These are phyloP conservation scores for Aphis gossypii DNA, from an alignment of 1,140 invertebrate genomes.

Conservation along the genomic window DNA sequence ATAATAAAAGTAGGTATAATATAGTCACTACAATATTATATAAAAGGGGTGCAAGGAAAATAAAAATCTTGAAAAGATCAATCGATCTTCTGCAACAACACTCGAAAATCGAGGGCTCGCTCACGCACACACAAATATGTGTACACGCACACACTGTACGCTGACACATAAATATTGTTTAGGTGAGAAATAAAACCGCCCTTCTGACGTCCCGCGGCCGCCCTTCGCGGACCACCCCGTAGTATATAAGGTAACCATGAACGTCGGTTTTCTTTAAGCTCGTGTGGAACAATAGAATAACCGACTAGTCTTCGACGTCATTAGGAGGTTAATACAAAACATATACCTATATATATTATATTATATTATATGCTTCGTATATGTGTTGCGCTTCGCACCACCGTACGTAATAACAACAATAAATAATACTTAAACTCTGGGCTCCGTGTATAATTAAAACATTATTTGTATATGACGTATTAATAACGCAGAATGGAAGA, in stretches of 20 bases:
- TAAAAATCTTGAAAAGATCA: constrained; percentile 15
- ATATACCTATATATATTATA: not conserved
- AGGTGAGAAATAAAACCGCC: constrained; percentile 47
- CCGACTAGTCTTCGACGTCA: not conserved
- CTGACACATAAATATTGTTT: constrained; percentile 45
- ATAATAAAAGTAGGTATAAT: not conserved
- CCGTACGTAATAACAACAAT: constrained; percentile 26
- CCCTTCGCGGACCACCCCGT: constrained; percentile 45
- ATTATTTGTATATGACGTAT: constrained; percentile 43
- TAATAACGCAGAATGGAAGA: constrained; percentile 28
- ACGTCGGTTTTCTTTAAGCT: not conserved
- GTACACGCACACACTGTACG: too few species aligned
- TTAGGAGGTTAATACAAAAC: not conserved
- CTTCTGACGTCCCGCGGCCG: constrained; percentile 41
- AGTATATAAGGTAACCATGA: not conserved
- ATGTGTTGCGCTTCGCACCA: not conserved
- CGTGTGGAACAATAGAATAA: constrained; percentile 33
- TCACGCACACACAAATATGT: not conserved
- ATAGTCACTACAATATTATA: not conserved
- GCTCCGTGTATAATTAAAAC: constrained; percentile 52
- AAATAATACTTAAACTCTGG: constrained; percentile 40
- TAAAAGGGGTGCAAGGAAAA: not conserved
- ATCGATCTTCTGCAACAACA: not conserved
- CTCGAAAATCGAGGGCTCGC: not conserved
- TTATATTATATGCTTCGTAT: not conserved